Base-by-base conservation (phyloP, 2,797 vertebrate genomes). In the Pangasius macronema region DNA sequence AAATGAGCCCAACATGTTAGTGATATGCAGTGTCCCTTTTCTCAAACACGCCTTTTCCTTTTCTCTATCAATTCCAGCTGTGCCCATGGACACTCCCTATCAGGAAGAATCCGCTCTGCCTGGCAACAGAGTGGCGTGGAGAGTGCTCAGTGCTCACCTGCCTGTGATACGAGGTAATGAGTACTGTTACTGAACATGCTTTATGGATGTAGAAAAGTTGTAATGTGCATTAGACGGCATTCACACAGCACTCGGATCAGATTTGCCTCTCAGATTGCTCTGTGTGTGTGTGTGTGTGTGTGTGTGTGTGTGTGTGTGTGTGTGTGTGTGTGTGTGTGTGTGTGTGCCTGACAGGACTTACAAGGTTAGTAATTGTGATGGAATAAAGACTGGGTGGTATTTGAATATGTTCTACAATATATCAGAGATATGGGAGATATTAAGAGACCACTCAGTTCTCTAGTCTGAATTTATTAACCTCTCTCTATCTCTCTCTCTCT, bases 91-190 rank as follows among this genome's bases (percentile, higher is more conserved):
- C 59, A 42, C 70, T 83, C 87, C 83, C 84, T 68, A 22, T 49
- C 59, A 14, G 36, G 36, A 83, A 42, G 67, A 75, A 83, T 67
- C 51, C n/a, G 33, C 16, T 89, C 90, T 91, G 89, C 90, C 89
- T 81, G 73, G 85, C 86, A 91, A 88, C 87, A 87, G 73, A 67
- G 84, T 67, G 72, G 42, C 81, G 86, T 81, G 84, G 39, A 75
- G 90, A 79, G 87, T 57, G 42, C 68, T 68, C 33, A 49, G 65
- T 89, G 86, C 63, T 80, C 81, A 83, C 24, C 89, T 84, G 5
- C 82, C 88, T 89, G 84, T 75, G 85, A 90, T 85, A 81, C 36
- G 88, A 90, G 90, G 89, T 90, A 89, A 87, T 63, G 5, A 77
- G 46, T 67, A 51, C 51, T 24, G 10, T 63, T 42, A 63, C 14